phyloP scores from a whole-genome alignment of 1,140 invertebrate genomes.

The Orussus abietinus region DNA sequence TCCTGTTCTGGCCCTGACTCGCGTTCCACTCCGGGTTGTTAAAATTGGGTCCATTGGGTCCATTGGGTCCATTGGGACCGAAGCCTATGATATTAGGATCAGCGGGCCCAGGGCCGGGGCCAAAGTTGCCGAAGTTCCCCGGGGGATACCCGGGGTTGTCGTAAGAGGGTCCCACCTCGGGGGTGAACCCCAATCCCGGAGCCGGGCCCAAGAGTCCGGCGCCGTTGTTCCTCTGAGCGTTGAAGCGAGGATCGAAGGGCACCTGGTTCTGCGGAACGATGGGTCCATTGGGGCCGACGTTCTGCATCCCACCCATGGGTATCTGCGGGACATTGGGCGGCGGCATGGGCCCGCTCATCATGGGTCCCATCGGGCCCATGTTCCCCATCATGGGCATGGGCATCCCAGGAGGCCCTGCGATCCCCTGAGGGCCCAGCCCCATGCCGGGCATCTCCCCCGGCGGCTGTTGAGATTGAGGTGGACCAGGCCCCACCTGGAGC shows the following conservation, averaged over 20 bases:
- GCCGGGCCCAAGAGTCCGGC: constrained; percentile 45
- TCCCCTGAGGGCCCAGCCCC: constrained; percentile 8
- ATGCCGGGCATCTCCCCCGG: constrained; percentile 19
- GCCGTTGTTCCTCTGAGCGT: constrained; percentile 39
- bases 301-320: constrained; percentile 46
- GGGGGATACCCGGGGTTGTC: constrained; percentile 31
- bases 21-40: constrained; percentile 31
- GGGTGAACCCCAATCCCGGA: constrained; percentile 33
- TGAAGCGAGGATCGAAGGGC: constrained; percentile 42
- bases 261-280: constrained; percentile 29
- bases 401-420: constrained; percentile 21
- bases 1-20: constrained; percentile 30
- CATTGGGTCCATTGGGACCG: constrained; percentile 31
- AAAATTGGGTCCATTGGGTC: constrained; percentile 20
- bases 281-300: constrained; percentile 25
- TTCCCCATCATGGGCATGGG: constrained; percentile 51
- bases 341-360: constrained; percentile 29
- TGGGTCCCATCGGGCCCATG: constrained; percentile 42
- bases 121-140: constrained; percentile 34
- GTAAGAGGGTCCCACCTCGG: constrained; percentile 33
- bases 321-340: constrained; percentile 30
- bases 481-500: too few species aligned
- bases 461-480: constrained; percentile 12
- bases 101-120: constrained; percentile 23
- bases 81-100: constrained; percentile 35